These are phyloP conservation scores for Hanleya hanleyi DNA, from an alignment of 2,888 invertebrate genomes.

Conservation along the genomic window DNA sequence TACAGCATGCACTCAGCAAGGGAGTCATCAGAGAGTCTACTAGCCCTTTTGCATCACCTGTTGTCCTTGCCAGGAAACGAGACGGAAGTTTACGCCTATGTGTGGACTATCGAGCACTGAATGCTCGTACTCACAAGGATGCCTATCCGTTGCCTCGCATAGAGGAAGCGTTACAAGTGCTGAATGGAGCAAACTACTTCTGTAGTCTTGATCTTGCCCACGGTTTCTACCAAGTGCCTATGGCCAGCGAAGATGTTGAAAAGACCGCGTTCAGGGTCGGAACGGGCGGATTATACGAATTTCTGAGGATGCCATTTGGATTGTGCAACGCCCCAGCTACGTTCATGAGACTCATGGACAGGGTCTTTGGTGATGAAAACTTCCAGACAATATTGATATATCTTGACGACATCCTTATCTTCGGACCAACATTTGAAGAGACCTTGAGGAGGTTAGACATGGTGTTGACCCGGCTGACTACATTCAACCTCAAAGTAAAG, in stretches of 20 bases:
- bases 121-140: slow-evolving; percentile 44
- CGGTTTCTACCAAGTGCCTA: slow-evolving; percentile 43
- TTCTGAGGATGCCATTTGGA: slow-evolving; percentile 38
- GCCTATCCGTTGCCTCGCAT: slow-evolving; percentile 50
- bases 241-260: slow-evolving; percentile 31
- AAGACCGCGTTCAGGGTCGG: slow-evolving; percentile 42
- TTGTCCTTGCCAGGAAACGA: slow-evolving; percentile 42
- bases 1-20: slow-evolving; percentile 18
- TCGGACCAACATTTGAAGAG: too few species aligned
- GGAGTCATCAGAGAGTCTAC: slow-evolving; percentile 22
- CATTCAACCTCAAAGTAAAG: not conserved
- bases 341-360: slow-evolving; percentile 41
- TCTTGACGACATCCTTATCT: slow-evolving; percentile 44
- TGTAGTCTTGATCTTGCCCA: slow-evolving; percentile 30
- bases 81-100: slow-evolving; percentile 40
- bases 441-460: slow-evolving; percentile 28
- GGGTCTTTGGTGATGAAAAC: slow-evolving; percentile 34
- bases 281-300: slow-evolving; percentile 31
- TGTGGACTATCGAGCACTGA: slow-evolving; percentile 49
- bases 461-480: slow-evolving; percentile 17
- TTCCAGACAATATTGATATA: slow-evolving; percentile 39
- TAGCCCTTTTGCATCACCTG: slow-evolving; percentile 41
- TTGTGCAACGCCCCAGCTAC: slow-evolving; percentile 40
- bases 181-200: slow-evolving; percentile 41
- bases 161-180: slow-evolving; percentile 43